These are phyloP conservation scores for Clarias gariepinus DNA, from an alignment of 2,113 vertebrate genomes.

Conservation along the genomic window DNA sequence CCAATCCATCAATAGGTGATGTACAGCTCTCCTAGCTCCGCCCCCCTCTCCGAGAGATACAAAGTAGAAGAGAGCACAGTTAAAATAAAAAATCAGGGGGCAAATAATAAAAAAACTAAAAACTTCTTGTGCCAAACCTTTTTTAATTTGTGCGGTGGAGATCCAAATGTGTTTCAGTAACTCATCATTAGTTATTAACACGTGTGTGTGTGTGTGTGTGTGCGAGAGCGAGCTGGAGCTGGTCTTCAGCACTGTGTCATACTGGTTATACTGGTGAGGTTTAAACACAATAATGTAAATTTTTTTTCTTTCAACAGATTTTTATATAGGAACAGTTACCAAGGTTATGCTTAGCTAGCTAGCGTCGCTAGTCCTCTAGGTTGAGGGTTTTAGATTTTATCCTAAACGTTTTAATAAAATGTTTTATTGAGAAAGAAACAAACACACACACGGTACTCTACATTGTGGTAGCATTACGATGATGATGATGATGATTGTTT, in stretches of 20 bases:
- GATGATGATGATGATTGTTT: too few relatives aligned
- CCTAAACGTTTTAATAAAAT: too few relatives aligned
- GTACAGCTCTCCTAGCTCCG: neutral
- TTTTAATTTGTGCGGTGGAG: neutral
- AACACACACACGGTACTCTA: too few relatives aligned
- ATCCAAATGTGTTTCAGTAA: neutral
- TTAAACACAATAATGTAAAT: neutral
- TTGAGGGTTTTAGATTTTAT: too few relatives aligned
- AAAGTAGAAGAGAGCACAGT: neutral
- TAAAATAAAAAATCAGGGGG: too few relatives aligned
- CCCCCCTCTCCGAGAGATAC: too few relatives aligned
- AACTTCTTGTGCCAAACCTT: neutral
- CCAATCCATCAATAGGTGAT: neutral
- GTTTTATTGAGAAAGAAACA: too few relatives aligned
- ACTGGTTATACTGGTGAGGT: too few relatives aligned
- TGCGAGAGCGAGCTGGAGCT: neutral
- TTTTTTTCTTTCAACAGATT: neutral
- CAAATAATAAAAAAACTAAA: too few relatives aligned
- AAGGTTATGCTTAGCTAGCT: neutral
- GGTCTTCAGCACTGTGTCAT: neutral
- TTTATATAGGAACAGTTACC: neutral
- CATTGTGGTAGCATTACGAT: too few relatives aligned
- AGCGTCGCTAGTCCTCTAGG: neutral
- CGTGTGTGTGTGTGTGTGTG: neutral
- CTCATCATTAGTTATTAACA: neutral